Evolutionary conservation across 2,797 vertebrate genomes (phyloP).

Genomic region (Oryzias sinensis): DNA sequence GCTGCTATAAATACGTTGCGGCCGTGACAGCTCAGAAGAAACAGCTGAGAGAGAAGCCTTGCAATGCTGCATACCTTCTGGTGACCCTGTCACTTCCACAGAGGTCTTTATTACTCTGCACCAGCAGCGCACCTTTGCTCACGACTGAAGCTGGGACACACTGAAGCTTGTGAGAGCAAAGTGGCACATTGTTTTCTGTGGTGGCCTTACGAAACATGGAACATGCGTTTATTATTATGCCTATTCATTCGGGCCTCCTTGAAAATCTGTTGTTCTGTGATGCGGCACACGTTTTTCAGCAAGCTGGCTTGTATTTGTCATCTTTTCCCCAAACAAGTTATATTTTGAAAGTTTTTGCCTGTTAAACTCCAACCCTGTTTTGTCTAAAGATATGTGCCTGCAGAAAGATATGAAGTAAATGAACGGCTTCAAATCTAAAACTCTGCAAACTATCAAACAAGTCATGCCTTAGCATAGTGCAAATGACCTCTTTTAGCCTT

Average conservation of each 20-base stretch:
- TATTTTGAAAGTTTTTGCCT: neutral
- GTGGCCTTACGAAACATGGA: slow-evolving; percentile 44
- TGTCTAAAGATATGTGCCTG: slow-evolving; percentile 11
- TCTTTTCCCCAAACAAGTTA: slow-evolving; percentile 10
- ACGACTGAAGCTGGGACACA: slow-evolving; percentile 54
- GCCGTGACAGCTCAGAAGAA: slow-evolving; percentile 76
- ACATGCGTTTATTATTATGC: slow-evolving; percentile 31
- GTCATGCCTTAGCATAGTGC: slow-evolving; percentile 66
- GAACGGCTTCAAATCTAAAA: slow-evolving; percentile 57
- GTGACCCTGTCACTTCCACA: slow-evolving; percentile 79
- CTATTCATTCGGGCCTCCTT: slow-evolving; percentile 11
- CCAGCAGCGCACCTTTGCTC: slow-evolving; percentile 70
- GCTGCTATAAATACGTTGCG: slow-evolving; percentile 78
- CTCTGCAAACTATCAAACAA: slow-evolving; percentile 65
- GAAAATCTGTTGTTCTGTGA: slow-evolving; percentile 31
- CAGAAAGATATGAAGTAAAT: slow-evolving; percentile 31
- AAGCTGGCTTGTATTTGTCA: slow-evolving; percentile 3
- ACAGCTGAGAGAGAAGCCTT: slow-evolving; percentile 78
- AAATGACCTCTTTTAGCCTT: slow-evolving; percentile 59
- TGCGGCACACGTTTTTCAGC: slow-evolving; percentile 5
- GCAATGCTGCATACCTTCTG: slow-evolving; percentile 74
- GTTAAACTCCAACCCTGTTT: neutral
- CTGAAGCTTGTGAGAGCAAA: slow-evolving; percentile 52
- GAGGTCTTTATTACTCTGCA: slow-evolving; percentile 82
- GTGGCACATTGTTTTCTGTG: slow-evolving; percentile 42